These are phyloP conservation scores for Dolichotis patagonum DNA, from an alignment of 2,113 vertebrate species.

Conservation along the genomic window DNA sequence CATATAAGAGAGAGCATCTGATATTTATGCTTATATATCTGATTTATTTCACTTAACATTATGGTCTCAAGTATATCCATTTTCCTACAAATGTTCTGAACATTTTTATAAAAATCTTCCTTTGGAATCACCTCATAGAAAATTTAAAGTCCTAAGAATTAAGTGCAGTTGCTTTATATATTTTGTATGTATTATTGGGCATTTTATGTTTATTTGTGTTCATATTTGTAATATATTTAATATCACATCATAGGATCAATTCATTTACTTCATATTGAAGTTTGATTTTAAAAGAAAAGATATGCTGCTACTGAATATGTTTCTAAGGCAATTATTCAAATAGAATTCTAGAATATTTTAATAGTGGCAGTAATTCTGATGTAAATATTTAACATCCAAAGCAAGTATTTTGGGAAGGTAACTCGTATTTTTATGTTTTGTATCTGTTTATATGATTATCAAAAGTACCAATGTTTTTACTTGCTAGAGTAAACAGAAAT, in stretches of 20 bases:
- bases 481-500: neutral
- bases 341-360: conserved; percentile 21
- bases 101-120: neutral
- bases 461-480: neutral
- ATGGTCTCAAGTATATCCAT: neutral
- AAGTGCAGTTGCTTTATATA: neutral
- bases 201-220: neutral
- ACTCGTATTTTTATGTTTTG: neutral
- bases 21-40: neutral
- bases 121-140: neutral
- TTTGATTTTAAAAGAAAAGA: neutral
- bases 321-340: neutral
- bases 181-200: neutral
- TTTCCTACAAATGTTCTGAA: neutral
- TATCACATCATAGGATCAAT: neutral
- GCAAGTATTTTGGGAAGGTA: neutral
- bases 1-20: neutral
- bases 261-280: neutral
- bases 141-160: neutral
- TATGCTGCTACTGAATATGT: neutral
- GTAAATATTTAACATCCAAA: neutral
- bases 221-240: neutral
- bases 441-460: neutral
- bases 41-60: neutral
- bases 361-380: neutral